Evolutionary conservation across 2,797 vertebrate species (phyloP), one percentile per base, ranked within the genome.

Genomic region (Gallinago stenura): DNA sequence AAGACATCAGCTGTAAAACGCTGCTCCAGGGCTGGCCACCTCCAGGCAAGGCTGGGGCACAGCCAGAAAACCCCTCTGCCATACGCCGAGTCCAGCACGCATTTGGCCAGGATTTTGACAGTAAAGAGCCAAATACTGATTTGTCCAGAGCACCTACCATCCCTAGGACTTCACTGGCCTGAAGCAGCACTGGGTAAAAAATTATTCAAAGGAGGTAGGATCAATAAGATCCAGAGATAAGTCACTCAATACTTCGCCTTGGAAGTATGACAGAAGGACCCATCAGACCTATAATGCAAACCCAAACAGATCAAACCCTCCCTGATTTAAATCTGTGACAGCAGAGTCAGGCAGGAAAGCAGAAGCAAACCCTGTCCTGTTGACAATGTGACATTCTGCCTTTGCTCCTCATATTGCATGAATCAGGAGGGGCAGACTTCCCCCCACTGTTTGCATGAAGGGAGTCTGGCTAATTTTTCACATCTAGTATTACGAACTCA

Each of bases 41-140:
- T 73, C 87, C 53, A 86, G 89, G 84, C 81, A 89, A 41, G 72
- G 89, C 82, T 94, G 70, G 41, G 87, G 37, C 82, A 37, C 37
- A 81, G 82, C 65, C 88, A 91, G 61, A 58, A 84, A 90, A 58
- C 7, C 33, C 64, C 70, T 66, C 33, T n/a, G 48, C 45, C 61
- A 26, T 50, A 58, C 9, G 0, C 16, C 0, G 16, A 46, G n/a
- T 26, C 51, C 78, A 83, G 62, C 7, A n/a, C 10, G 28, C 4
- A 3, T 25, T 70, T 95, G 77, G 90, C 51, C 81, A 80, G 60
- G 60, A 64, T 57, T 75, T 58, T 43, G 57, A 31, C 39, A 66
- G 33, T 11, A 15, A 87, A 87, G 22, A 77, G 46, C 25, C 75
- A 81, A 87, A 71, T 4, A 18, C 15, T 45, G 41, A 39, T 73